Conservation (phyloP, 2,113 vertebrate genomes). For the Nipponia nippon region DNA sequence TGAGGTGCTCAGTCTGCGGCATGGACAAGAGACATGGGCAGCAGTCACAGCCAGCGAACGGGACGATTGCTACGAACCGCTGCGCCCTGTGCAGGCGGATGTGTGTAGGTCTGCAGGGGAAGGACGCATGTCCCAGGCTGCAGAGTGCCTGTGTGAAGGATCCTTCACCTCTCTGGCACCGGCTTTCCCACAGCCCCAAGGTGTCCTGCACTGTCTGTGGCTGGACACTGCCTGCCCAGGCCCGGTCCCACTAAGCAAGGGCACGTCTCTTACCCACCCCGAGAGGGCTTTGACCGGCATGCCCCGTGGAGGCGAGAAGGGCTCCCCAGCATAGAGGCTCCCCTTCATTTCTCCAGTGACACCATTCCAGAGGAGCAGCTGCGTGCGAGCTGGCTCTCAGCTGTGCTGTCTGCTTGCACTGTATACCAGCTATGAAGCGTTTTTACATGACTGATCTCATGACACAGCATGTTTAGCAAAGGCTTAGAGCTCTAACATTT, state of each 20-base stretch:
- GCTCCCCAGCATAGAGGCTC: neutral
- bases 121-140: neutral
- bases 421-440: neutral
- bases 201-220: neutral
- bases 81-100: too few relatives aligned
- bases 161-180: neutral
- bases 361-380: neutral
- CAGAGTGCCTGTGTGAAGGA: neutral
- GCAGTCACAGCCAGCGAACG: neutral
- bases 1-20: neutral
- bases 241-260: neutral
- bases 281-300: neutral
- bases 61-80: fast-evolving
- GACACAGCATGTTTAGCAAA: neutral
- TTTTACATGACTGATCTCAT: neutral
- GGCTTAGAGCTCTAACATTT: neutral
- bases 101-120: neutral
- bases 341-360: neutral
- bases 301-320: fast-evolving
- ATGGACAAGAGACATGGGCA: neutral
- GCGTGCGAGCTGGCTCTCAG: neutral
- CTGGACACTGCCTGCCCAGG: neutral
- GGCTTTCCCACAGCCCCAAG: neutral
- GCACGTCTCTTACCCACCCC: neutral
- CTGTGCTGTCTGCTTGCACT: neutral